Evolutionary conservation across 2,888 invertebrate species (phyloP).

Genomic region (Chymomyza procnemis): DNA sequence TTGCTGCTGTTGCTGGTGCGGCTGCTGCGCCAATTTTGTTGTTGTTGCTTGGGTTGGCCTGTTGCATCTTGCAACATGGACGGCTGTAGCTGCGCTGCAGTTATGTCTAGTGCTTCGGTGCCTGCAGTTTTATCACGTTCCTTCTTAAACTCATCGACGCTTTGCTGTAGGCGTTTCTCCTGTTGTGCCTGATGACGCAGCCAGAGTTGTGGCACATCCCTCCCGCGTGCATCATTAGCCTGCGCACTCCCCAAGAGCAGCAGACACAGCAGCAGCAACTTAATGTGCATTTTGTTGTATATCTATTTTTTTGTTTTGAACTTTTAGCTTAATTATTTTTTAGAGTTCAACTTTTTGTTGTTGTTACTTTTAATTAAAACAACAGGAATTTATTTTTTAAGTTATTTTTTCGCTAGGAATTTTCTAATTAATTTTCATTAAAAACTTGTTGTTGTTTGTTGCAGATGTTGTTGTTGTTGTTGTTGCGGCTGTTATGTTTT

Average conservation of each 20-base stretch:
- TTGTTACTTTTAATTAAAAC: background rate
- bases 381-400: background rate
- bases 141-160: conserved; percentile 37
- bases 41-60: no score
- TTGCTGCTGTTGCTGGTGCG: conserved; percentile 30
- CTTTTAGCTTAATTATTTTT: background rate
- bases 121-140: conserved; percentile 54
- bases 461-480: background rate
- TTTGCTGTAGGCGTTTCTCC: conserved; percentile 11
- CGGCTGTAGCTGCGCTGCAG: conserved; percentile 3
- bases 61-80: background rate
- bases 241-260: background rate
- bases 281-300: conserved; percentile 46
- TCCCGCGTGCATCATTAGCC: conserved; percentile 50
- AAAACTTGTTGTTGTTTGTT: background rate
- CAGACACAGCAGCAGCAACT: conserved; percentile 10
- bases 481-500: background rate
- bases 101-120: conserved; percentile 20
- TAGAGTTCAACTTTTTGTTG: background rate
- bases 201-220: conserved; percentile 11
- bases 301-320: background rate
- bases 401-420: background rate
- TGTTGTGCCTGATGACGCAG: conserved; percentile 19
- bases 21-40: conserved; percentile 26
- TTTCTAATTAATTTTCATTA: background rate